Percentiles rank a stretch among this genome's conserved stretches.
Evolutionary conservation across 2,888 invertebrate species (phyloP).

Genomic region (Eutolmus rufibarbis): DNA sequence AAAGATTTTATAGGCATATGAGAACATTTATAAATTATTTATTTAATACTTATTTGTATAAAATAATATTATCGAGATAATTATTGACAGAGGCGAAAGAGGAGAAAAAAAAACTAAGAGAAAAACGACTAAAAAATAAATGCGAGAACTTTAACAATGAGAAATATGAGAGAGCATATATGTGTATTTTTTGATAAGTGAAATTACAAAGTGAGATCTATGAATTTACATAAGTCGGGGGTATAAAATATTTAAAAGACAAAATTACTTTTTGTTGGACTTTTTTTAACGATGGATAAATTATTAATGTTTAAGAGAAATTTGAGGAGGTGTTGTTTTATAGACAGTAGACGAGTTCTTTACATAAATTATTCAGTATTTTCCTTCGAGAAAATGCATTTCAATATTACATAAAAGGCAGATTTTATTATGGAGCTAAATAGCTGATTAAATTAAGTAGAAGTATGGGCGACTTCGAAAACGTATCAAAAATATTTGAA

Average conservation of each 20-base stretch:
- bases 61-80: conserved; percentile 30
- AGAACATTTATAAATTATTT: conserved; percentile 41
- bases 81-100: background rate
- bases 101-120: background rate
- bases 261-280: conserved; percentile 42
- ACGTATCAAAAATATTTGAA: background rate
- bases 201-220: conserved; percentile 41
- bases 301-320: conserved; percentile 30
- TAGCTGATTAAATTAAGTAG: background rate
- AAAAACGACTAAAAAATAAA: conserved; percentile 7
- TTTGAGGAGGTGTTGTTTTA: background rate
- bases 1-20: conserved; percentile 34
- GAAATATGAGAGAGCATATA: conserved; percentile 31
- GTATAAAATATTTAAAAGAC: conserved; percentile 43
- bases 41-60: conserved; percentile 33
- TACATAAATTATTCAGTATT: background rate
- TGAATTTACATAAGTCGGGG: conserved; percentile 46
- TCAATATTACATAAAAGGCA: background rate
- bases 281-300: conserved; percentile 36
- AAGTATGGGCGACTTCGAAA: background rate
- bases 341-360: background rate
- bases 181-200: conserved; percentile 46
- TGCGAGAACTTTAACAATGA: conserved; percentile 28
- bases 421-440: background rate
- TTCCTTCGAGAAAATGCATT: background rate